These are phyloP conservation scores for Aphelenchoides besseyi DNA, from an alignment of 1,140 invertebrate species.

Conservation along the genomic window DNA sequence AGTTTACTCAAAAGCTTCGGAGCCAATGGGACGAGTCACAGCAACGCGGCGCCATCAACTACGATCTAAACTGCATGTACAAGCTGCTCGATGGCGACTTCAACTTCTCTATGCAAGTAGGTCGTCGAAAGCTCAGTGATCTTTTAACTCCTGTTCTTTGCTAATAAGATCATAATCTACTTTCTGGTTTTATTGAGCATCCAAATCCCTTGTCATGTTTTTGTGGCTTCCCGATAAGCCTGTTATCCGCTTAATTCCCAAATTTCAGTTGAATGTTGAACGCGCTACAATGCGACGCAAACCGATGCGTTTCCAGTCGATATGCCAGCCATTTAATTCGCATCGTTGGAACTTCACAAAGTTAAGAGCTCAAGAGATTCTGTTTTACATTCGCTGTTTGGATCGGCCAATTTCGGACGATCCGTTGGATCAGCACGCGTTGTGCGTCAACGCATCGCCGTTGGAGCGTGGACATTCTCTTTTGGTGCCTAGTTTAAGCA, in stretches of 20 bases:
- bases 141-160: too few relatives aligned
- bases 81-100: conserved; percentile 57
- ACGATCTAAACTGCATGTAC: conserved; percentile 59
- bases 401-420: conserved; percentile 47
- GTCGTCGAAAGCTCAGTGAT: neutral
- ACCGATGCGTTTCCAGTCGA: conserved; percentile 53
- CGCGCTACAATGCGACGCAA: conserved; percentile 55
- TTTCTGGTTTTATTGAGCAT: too few relatives aligned
- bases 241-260: conserved; percentile 1
- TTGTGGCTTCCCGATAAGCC: too few relatives aligned
- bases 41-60: conserved; percentile 54
- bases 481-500: conserved; percentile 52
- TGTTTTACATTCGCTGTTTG: conserved; percentile 45
- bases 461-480: conserved; percentile 55
- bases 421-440: conserved; percentile 45
- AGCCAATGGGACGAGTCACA: conserved; percentile 49
- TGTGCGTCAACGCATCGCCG: conserved; percentile 58
- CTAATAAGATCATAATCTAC: too few relatives aligned
- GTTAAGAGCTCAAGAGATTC: conserved; percentile 45
- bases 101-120: conserved; percentile 57
- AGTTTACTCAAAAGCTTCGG: conserved; percentile 54
- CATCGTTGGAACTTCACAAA: conserved; percentile 59
- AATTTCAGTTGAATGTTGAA: conserved; percentile 57
- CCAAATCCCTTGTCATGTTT: neutral
- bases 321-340: conserved; percentile 55